Conservation (phyloP, 2,797 vertebrate genomes). For the Clarias laeviceps region DNA sequence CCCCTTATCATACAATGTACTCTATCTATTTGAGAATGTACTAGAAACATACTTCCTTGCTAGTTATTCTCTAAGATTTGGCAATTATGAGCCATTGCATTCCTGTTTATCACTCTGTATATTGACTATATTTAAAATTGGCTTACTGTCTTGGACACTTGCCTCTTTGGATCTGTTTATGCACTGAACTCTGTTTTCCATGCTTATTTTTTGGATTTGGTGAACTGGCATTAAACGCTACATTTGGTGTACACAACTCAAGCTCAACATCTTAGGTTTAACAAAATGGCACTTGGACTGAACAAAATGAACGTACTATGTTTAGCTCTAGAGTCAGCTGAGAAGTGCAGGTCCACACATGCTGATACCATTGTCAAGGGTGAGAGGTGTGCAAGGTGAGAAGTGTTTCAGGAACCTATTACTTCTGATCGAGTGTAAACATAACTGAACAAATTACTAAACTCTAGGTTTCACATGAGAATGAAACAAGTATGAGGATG, state of each 20-base stretch:
- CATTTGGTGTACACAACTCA: neutral
- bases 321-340: constrained; percentile 3
- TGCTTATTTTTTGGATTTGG: neutral
- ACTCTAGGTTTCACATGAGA: neutral
- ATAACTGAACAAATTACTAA: constrained; percentile 21
- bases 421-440: neutral
- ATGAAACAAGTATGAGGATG: neutral
- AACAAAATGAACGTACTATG: neutral
- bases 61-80: neutral
- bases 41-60: neutral
- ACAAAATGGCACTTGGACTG: neutral
- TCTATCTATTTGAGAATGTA: neutral
- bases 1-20: neutral
- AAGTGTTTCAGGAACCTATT: constrained; percentile 30
- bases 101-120: neutral
- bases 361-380: constrained; percentile 15
- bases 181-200: neutral
- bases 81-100: neutral
- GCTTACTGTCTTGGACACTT: neutral
- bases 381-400: constrained; percentile 18
- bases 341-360: neutral
- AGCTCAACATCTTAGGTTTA: neutral
- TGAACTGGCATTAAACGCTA: neutral
- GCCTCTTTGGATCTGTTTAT: neutral
- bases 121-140: neutral